Conservation (phyloP, 2,888 invertebrate genomes). For the Elmis aenea region DNA sequence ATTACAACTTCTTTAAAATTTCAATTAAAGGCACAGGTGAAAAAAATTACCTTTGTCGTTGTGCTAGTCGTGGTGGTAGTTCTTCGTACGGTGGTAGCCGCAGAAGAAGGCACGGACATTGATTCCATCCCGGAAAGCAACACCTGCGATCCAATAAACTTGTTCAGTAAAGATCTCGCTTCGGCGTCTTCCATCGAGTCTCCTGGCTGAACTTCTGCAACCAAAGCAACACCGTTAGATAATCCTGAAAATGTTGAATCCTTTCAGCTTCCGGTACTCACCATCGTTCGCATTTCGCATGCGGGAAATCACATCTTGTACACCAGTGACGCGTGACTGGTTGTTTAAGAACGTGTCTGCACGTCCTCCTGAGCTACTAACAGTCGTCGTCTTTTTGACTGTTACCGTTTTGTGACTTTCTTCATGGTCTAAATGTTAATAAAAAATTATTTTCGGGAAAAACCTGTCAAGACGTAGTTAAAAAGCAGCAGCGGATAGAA, state of each 20-base stretch:
- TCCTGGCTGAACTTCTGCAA: conserved; percentile 57
- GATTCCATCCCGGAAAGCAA: conserved; percentile 73
- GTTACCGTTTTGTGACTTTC: conserved; percentile 6
- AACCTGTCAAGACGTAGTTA: too few relatives aligned
- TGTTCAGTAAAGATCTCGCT: conserved; percentile 72
- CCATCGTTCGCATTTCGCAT: conserved; percentile 66
- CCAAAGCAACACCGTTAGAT: neutral
- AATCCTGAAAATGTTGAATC: too few relatives aligned
- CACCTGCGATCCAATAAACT: conserved; percentile 77
- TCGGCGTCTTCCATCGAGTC: conserved; percentile 64
- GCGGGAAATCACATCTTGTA: conserved; percentile 69
- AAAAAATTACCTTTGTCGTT: conserved; percentile 28
- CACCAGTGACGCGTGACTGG: conserved; percentile 64
- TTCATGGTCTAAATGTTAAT: conserved; percentile 10
- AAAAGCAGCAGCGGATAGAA: too few relatives aligned
- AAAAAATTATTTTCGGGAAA: too few relatives aligned
- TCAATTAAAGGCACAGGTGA: too few relatives aligned
- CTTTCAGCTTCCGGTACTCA: conserved; percentile 51
- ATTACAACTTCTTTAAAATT: too few relatives aligned
- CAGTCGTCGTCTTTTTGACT: conserved; percentile 7
- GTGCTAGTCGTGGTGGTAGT: conserved; percentile 28
- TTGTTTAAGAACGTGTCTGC: conserved; percentile 66
- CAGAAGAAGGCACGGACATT: conserved; percentile 24
- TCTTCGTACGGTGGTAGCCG: conserved; percentile 22
- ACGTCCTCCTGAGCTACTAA: conserved; percentile 4